Evolutionary conservation across 2,888 invertebrate genomes (phyloP).

Genomic region (Cephus runcator): DNA sequence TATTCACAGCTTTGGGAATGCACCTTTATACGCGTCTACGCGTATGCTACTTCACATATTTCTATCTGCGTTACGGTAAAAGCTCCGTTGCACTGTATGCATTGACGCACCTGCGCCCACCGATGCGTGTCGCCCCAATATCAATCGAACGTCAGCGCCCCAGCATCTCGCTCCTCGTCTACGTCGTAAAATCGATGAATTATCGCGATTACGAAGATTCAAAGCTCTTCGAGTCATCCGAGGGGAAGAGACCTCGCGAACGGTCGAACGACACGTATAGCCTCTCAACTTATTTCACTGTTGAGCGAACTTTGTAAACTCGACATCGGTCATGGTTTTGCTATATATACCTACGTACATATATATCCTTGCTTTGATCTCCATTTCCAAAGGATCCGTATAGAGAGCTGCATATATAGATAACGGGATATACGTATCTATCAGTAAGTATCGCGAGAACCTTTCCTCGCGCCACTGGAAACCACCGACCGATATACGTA

Average conservation of each 20-base stretch:
- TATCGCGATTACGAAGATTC: constrained; percentile 27
- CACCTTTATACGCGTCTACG: background rate
- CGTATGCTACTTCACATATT: background rate
- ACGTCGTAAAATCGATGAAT: constrained; percentile 45
- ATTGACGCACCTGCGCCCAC: constrained; percentile 40
- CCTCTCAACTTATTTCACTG: background rate
- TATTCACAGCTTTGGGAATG: background rate
- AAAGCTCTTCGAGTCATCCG: background rate
- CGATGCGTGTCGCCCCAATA: constrained; percentile 46
- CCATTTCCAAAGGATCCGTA: constrained; percentile 19
- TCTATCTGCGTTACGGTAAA: background rate
- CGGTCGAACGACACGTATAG: background rate
- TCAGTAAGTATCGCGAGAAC: background rate
- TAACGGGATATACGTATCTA: background rate
- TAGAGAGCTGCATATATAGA: background rate
- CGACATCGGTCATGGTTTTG: background rate
- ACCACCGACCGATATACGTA: constrained; percentile 39
- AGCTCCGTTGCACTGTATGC: background rate
- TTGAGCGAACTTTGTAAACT: background rate
- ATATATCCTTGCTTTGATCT: constrained; percentile 10
- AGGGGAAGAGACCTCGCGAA: background rate
- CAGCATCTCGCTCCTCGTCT: constrained; percentile 4
- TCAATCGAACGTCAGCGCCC: constrained; percentile 13
- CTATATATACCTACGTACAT: background rate
- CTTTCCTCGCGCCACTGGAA: constrained; percentile 1